Percentiles rank a stretch among this genome's conserved stretches.
These are phyloP conservation scores for Copsychus sechellarum DNA, from an alignment of 2,113 vertebrate genomes.

Conservation along the genomic window DNA sequence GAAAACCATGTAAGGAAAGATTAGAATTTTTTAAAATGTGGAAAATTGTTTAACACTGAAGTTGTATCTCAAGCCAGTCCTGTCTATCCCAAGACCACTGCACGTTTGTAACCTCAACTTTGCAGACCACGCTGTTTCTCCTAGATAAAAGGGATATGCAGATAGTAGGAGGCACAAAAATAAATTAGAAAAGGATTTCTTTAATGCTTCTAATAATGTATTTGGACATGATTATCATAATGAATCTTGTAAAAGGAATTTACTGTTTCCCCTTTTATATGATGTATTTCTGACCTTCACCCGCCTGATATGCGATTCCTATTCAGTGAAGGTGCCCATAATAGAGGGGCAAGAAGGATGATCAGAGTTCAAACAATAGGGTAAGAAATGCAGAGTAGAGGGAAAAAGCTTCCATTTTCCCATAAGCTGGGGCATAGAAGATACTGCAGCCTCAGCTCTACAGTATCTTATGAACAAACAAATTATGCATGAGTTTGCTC, in stretches of 20 bases:
- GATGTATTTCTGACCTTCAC: constrained; percentile 56
- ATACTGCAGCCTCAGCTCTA: constrained; percentile 66
- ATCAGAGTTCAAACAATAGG: constrained; percentile 69
- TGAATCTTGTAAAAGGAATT: constrained; percentile 67
- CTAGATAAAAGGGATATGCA: constrained; percentile 61
- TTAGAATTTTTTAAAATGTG: constrained; percentile 2
- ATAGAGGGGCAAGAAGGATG: constrained; percentile 48
- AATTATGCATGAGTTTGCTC: constrained; percentile 78
- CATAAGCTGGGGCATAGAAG: constrained; percentile 51
- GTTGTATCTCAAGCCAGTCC: constrained; percentile 19
- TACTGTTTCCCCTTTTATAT: constrained; percentile 23
- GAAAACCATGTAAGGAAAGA: constrained; percentile 35
- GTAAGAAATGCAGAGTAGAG: constrained; percentile 53
- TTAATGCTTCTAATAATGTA: constrained; percentile 56
- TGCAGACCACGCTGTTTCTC: constrained; percentile 46
- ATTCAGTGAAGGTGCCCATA: constrained; percentile 6
- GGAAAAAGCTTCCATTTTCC: constrained; percentile 61
- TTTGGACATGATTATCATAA: constrained; percentile 67
- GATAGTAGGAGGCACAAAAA: constrained; percentile 52
- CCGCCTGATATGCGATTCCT: constrained; percentile 34
- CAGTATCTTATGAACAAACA: constrained; percentile 75
- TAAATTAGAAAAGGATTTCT: constrained; percentile 67
- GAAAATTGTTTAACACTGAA: constrained; percentile 53
- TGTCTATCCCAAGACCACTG: constrained; percentile 16
- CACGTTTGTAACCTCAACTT: constrained; percentile 48